Percentiles rank a stretch among this genome's conserved stretches.
Conservation (phyloP, 2,797 vertebrate species). For the Rousettus madagascariensis region DNA sequence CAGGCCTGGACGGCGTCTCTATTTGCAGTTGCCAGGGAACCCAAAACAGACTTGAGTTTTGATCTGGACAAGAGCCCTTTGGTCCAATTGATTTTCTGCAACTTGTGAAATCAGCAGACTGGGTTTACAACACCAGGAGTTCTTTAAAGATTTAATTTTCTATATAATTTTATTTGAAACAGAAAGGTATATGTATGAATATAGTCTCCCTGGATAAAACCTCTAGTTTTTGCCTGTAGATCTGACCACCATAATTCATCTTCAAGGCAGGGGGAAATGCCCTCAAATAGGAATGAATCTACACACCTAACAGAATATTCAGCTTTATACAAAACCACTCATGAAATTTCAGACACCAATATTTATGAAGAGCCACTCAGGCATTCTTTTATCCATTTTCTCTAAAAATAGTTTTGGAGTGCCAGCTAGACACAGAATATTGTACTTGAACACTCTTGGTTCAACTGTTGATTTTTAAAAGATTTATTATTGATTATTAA, state of each 20-base stretch:
- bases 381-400: background rate
- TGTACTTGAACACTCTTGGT: background rate
- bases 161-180: background rate
- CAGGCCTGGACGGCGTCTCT: rapidly evolving
- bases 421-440: background rate
- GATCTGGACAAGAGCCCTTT: constrained; percentile 19
- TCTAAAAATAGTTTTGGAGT: background rate
- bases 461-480: constrained; percentile 1
- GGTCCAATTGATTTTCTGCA: constrained; percentile 5
- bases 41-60: background rate
- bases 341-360: background rate
- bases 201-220: background rate
- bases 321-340: background rate
- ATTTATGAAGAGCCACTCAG: background rate
- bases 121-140: background rate
- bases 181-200: background rate
- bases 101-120: constrained; percentile 22
- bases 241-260: background rate
- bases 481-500: background rate
- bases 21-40: background rate
- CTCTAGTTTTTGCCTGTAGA: background rate
- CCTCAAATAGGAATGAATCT: background rate
- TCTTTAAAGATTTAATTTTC: background rate
- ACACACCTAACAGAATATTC: background rate
- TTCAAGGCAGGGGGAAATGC: background rate